Base-by-base conservation (phyloP, 2,797 vertebrate genomes). In the Poliocrania exsul region DNA sequence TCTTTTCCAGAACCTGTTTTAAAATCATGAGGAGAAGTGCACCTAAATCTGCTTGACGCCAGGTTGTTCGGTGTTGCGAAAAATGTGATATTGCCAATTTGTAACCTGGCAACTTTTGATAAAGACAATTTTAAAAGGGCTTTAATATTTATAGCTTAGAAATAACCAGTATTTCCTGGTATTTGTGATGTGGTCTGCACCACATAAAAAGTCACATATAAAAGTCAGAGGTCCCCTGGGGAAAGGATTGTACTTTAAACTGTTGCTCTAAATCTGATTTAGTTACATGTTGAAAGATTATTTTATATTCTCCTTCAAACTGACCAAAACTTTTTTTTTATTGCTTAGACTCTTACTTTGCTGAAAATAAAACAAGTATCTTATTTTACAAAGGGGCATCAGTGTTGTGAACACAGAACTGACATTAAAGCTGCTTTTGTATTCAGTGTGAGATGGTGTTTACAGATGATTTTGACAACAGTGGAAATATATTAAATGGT, bases 381-480 rank as follows among this genome's bases (percentile, higher is more conserved):
- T 96, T 96, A 95, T 94, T 96, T 97, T 97, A 97, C 97, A 90
- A 93, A 70, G 82, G 97, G 97, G 92, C 96, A 93, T 97, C 97
- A 78, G 90, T 97, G 97, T 97, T 93, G 92, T 97, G 97, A 97
- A 91, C 96, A 96, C 97, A 97, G 97, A 97, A 97, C 98, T 98
- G 97, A 98, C 97, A 96, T 97, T 97, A 97, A 98, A 98, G 98
- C 98, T 98, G 98, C 98, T 98, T 98, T 97, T 98, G 98, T 99
- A 98, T 98, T 98, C 97, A 97, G 97, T 98, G 98, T 99, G 98
- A 98, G 98, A 98, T 98, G 98, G 98, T 98, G 98, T 99, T 99
- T 98, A 99, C 98, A 98, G 97, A 94, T 98, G 97, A 98, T 98
- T 97, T 98, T 97, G 97, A 98, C 98, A 97, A 97, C 97, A 96